Percentiles rank a stretch among this genome's conserved stretches.
phyloP scores from a whole-genome alignment of 2,888 invertebrate genomes.

The Drosophila antonietae region DNA sequence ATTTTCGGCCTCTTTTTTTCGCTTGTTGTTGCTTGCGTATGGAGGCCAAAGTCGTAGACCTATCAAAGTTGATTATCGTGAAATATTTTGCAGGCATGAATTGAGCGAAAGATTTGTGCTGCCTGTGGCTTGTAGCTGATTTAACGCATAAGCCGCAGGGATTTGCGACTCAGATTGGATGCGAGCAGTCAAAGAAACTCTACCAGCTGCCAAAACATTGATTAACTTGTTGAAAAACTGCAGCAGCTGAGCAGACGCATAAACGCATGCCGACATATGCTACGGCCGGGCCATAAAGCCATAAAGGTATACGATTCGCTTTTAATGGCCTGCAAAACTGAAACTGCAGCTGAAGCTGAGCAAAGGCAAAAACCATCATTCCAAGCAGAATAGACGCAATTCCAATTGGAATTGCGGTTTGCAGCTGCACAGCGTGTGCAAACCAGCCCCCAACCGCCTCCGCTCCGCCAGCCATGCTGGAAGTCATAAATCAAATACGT shows the following conservation, averaged over 20 bases:
- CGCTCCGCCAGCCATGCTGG: background rate
- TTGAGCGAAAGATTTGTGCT: slow-evolving; percentile 62
- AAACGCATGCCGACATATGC: slow-evolving; percentile 35
- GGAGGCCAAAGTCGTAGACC: slow-evolving; percentile 33
- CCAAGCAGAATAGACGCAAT: slow-evolving; percentile 57
- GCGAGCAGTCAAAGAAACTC: slow-evolving; percentile 13
- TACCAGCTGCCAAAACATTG: slow-evolving; percentile 31
- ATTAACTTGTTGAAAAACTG: slow-evolving; percentile 69
- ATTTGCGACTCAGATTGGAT: slow-evolving; percentile 60
- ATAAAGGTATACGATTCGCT: slow-evolving; percentile 54
- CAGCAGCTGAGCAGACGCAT: slow-evolving; percentile 45
- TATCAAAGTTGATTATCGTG: slow-evolving; percentile 76
- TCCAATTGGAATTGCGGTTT: slow-evolving; percentile 59
- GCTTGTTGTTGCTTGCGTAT: background rate
- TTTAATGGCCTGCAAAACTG: slow-evolving; percentile 37
- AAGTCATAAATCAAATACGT: slow-evolving; percentile 77
- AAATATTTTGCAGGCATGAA: slow-evolving; percentile 64
- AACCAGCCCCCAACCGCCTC: background rate
- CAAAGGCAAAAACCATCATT: slow-evolving; percentile 16
- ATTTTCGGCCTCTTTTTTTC: slow-evolving; percentile 60
- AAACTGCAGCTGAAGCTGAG: slow-evolving; percentile 4
- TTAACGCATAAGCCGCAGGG: slow-evolving; percentile 64
- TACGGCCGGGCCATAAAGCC: slow-evolving; percentile 1
- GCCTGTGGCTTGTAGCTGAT: slow-evolving; percentile 66
- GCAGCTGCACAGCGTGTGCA: slow-evolving; percentile 36